These are phyloP conservation scores for Avahi laniger DNA, from an alignment of 2,797 vertebrate genomes.

Conservation along the genomic window DNA sequence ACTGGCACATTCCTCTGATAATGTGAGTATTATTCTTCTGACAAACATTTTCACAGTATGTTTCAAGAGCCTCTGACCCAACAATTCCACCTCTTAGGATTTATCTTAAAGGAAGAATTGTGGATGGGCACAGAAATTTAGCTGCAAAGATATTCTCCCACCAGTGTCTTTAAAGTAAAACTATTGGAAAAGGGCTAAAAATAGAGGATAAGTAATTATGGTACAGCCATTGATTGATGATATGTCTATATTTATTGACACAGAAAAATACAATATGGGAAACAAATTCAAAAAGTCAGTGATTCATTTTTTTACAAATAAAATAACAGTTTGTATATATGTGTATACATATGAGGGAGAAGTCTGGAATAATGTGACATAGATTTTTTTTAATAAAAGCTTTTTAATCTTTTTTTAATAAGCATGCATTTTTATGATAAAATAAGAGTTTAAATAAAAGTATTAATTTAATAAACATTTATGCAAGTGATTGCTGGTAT, in stretches of 20 bases:
- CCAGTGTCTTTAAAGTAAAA: slow-evolving; percentile 40
- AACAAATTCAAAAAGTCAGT: neutral
- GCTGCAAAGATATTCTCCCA: neutral
- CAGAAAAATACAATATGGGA: neutral
- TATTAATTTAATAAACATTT: neutral
- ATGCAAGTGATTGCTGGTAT: neutral
- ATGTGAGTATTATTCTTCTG: neutral
- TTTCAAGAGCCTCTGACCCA: neutral
- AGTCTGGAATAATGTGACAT: neutral
- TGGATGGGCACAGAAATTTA: neutral
- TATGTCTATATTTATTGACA: slow-evolving; percentile 7
- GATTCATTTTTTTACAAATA: neutral
- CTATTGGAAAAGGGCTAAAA: slow-evolving; percentile 10
- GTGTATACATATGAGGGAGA: neutral
- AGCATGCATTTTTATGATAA: neutral
- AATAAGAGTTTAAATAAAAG: slow-evolving; percentile 3
- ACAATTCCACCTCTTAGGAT: neutral
- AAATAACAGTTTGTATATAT: neutral
- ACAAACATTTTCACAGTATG: slow-evolving; percentile 10
- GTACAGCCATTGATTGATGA: neutral
- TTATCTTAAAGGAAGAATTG: slow-evolving; percentile 25
- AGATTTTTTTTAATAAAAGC: neutral
- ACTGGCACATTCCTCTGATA: neutral
- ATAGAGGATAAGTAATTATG: neutral
- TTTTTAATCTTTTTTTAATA: neutral